Conservation (phyloP, 2,113 vertebrate species). For the Tiliqua scincoides region DNA sequence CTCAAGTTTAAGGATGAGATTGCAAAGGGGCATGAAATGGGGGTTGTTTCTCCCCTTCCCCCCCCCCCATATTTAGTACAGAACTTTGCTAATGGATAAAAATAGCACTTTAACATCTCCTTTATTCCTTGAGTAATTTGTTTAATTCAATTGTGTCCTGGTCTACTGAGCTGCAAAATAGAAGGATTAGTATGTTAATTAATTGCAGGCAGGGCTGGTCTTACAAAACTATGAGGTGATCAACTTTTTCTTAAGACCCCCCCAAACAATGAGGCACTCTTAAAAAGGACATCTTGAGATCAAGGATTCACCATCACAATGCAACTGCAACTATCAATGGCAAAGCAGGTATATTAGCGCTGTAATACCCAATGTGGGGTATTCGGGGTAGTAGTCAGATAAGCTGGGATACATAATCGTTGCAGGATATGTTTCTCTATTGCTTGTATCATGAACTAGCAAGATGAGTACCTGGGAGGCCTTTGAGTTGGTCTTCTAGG, state of each 20-base stretch:
- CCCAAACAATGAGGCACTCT: not conserved
- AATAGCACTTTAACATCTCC: not conserved
- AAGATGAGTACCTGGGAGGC: too few species aligned
- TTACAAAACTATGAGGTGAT: not conserved
- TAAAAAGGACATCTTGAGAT: not conserved
- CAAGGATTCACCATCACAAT: not conserved
- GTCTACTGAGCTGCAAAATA: not conserved
- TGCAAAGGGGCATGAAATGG: not conserved
- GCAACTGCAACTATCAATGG: not conserved
- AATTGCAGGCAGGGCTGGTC: not conserved
- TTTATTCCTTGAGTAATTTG: not conserved
- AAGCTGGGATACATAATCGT: not conserved
- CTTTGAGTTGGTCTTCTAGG: too few species aligned
- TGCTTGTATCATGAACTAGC: not conserved
- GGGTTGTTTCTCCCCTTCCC: not conserved
- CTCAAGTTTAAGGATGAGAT: not conserved
- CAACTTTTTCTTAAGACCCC: not conserved
- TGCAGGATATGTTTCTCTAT: not conserved
- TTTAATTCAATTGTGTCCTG: not conserved
- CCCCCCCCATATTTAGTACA: not conserved
- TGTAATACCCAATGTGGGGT: not conserved
- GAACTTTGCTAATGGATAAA: not conserved
- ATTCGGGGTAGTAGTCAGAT: not conserved
- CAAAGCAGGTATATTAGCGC: not conserved
- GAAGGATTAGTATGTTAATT: not conserved